Evolutionary conservation across 2,888 invertebrate genomes (phyloP).

Genomic region (Dryococelus australis): DNA sequence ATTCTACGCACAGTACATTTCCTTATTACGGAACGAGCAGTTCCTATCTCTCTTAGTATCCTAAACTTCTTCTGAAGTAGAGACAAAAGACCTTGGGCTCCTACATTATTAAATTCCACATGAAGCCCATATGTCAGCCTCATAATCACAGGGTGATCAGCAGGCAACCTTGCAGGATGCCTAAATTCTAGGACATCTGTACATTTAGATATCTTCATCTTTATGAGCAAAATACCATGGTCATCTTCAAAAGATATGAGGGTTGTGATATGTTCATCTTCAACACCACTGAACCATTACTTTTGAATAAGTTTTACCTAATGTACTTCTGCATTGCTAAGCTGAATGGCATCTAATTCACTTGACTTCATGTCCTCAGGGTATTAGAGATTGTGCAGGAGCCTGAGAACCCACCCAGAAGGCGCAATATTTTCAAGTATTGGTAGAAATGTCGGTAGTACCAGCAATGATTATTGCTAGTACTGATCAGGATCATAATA

Average conservation of each 20-base stretch:
- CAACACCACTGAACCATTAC: neutral
- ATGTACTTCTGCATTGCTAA: neutral
- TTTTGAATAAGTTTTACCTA: neutral
- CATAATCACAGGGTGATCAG: neutral
- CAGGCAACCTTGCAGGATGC: neutral
- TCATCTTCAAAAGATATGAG: neutral
- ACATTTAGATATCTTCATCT: neutral
- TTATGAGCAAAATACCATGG: neutral
- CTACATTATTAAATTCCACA: neutral
- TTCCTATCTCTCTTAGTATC: neutral
- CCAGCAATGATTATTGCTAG: neutral
- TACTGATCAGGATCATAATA: neutral
- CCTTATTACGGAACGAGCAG: neutral
- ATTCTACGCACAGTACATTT: conserved; percentile 13
- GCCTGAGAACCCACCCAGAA: neutral
- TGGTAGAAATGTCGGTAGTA: neutral
- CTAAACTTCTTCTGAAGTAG: neutral
- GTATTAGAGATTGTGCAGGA: neutral
- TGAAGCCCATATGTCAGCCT: neutral
- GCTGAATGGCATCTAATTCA: neutral
- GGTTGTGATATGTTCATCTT: neutral
- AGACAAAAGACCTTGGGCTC: neutral
- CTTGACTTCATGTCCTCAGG: neutral
- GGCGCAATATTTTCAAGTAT: neutral
- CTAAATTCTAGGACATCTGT: neutral